Base-by-base conservation (phyloP, 1,140 invertebrate species). In the Drosophila sp. region DNA sequence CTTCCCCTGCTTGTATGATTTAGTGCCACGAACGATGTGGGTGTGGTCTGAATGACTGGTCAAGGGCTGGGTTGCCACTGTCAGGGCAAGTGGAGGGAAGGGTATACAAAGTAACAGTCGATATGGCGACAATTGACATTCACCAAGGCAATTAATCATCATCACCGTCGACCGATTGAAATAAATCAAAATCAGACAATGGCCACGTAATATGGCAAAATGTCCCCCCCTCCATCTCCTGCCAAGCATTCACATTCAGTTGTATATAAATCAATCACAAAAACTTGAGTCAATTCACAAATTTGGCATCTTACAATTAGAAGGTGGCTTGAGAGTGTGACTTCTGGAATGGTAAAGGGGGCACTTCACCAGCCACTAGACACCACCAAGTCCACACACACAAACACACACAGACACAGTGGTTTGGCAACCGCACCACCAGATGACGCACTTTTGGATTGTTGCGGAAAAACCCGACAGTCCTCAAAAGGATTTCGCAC, bases 161-260 rank as follows among this genome's bases (percentile, higher is more conserved):
- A 89, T 90, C 78, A 76, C 60, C 69, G 68, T 70, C 25, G 44
- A 47, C 77, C 86, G 78, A 89, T 90, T 90, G 85, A 89, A 90
- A 90, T 90, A 89, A 90, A 90, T 90, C 84, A 90, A 85, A 85
- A 84, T 85, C 79, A 76, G 84, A 77, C 79, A 80, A 82, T 80
- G 72, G 64, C 55, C 3, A 35, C 32, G 40, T 50, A 50, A 50
- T 50, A 50, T 27, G 23, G 44, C 44, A 25, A 47, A 47, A 47
- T 47, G 44, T 17, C 30, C 4, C 30, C 4, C 30, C 4, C 30
- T 30, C 30, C 4, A 2, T 30, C 30, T 30, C 30, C 10, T 38
- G 8, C 35, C 35, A 3, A 38, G 2, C 35, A 38, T 3, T 30
- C 30, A 2, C 30, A 30, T 30, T 30, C 4, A 4, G 8, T 38